phyloP scores from a whole-genome alignment of 2,113 vertebrate genomes.

The Malurus cyaneus region DNA sequence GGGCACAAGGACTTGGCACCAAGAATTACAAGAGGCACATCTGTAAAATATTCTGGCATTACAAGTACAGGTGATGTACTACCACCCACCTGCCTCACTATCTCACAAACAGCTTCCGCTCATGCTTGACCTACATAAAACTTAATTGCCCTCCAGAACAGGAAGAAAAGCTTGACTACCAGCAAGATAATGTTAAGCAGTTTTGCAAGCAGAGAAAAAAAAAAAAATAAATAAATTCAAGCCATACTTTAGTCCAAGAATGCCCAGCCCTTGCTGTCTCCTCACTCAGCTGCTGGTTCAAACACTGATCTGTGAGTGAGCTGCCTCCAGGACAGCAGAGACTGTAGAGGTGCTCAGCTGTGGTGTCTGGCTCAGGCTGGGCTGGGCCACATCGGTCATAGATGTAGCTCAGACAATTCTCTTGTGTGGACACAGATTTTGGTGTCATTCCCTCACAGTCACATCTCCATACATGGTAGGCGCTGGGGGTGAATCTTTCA shows the following conservation, averaged over 20 bases:
- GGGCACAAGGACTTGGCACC: background rate
- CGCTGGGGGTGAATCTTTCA: background rate
- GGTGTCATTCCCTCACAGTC: background rate
- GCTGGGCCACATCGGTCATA: background rate
- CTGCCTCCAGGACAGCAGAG: background rate
- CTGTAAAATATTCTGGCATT: background rate
- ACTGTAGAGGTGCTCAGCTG: background rate
- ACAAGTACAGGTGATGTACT: background rate
- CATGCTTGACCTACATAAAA: background rate
- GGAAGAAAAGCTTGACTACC: background rate
- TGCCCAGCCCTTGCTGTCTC: background rate
- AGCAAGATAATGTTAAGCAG: background rate
- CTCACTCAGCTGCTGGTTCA: background rate
- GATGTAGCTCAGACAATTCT: background rate
- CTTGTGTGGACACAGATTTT: background rate
- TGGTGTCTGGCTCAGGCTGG: background rate
- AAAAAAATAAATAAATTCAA: background rate
- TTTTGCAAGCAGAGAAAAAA: background rate
- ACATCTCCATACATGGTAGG: background rate
- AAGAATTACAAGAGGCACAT: background rate
- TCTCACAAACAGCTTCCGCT: background rate
- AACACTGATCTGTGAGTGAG: rapidly evolving
- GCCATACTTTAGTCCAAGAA: background rate
- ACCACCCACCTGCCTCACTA: background rate
- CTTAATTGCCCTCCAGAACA: background rate